These are phyloP conservation scores for Thryonomys swinderianus DNA, from an alignment of 2,113 vertebrate genomes.

Conservation along the genomic window DNA sequence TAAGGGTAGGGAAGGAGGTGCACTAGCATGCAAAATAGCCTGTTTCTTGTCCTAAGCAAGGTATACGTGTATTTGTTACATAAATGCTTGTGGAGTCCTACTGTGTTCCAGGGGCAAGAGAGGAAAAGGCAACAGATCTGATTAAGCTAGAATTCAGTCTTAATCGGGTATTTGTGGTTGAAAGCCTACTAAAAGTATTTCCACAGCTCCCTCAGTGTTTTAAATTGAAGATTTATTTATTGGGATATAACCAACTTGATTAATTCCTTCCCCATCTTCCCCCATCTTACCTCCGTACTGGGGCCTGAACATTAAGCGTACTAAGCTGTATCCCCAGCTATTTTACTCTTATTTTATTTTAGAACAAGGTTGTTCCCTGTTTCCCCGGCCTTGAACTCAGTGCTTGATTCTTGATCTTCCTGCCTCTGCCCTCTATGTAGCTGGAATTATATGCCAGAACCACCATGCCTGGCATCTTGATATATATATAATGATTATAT, in stretches of 20 bases:
- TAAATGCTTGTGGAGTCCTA: not conserved
- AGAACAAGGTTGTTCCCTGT: not conserved
- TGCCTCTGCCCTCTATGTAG: not conserved
- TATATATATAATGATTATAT: not conserved
- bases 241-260: not conserved
- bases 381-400: not conserved
- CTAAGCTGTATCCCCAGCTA: not conserved
- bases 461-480: not conserved
- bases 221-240: not conserved
- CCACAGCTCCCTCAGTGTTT: not conserved
- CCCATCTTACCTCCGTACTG: not conserved
- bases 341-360: not conserved
- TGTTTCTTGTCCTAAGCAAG: not conserved
- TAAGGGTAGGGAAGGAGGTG: not conserved
- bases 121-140: not conserved
- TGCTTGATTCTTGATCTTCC: not conserved
- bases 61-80: not conserved
- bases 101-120: not conserved
- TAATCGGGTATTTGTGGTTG: not conserved
- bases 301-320: not conserved
- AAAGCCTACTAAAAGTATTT: not conserved
- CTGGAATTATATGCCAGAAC: not conserved
- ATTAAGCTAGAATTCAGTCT: not conserved
- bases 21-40: not conserved
- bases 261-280: not conserved